Evolutionary conservation across 2,888 invertebrate species (phyloP), one percentile per base, ranked within the genome.

Genomic region (Dendrolimus houi): DNA sequence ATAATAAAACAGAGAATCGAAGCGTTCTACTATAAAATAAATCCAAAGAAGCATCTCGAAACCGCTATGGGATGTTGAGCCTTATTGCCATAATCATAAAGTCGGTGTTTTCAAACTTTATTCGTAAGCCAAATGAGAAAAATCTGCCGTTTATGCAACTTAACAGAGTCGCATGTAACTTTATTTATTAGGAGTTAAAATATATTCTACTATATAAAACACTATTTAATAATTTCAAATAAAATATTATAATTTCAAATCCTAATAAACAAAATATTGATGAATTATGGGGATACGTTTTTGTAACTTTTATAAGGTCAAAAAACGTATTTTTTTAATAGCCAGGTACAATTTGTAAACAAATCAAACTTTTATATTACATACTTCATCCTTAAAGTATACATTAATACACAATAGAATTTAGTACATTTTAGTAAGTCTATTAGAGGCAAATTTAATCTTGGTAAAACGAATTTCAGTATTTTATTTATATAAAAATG

Each of bases 1-100:
- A 73, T 74, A 75, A 81, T 75, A 83, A 77, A 83, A 75, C 80
- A 71, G 66, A 57, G 70, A 72, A 68, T 76, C 71, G 69, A 87
- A 87, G 87, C 87, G 65, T 70, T 73, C 87, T 87, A 87, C 87
- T 71, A 74, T 71, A 79, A 85, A 75, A 72, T 64, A 75, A 76
- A 77, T 78, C 70, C 71, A 65, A 74, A 83, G 60, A 85, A 86
- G 86, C 85, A 64, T 69, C 74, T 71, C 72, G 29, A 29, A 66
- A 67, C 70, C 65, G 67, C 71, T 73, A 74, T 69, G 65, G 70
- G 71, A 68, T 67, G 66, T 69, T 65, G 66, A 74, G 69, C 69
- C 68, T 67, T 69, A 67, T 61, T 58, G 64, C 63, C 63, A 62
- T 61, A 60, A 66, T 64, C 62, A 60, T 57, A 64, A 61, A 63